Evolutionary conservation across 2,113 vertebrate species (phyloP), one percentile per base, ranked within the genome.

Genomic region (Tonatia bakeri): DNA sequence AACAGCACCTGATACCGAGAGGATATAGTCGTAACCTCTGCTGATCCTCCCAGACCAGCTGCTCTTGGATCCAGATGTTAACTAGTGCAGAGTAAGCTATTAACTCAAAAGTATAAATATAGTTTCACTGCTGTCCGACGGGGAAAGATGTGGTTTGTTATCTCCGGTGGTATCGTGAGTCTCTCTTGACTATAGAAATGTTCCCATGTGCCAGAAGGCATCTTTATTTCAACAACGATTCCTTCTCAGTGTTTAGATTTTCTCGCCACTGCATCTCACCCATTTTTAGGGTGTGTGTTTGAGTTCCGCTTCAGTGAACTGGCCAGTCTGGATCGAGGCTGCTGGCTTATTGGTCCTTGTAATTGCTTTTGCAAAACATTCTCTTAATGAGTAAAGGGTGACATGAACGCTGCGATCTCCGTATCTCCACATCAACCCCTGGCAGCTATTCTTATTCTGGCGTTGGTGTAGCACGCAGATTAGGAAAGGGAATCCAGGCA

Each of bases 1-100:
- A 91, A 38, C 33, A 93, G 33, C 96, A 96, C 95, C 96, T 98
- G 97, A 94, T 96, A 93, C 96, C 85, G 2, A 52, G 36, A 54
- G 87, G 80, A 19, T 82, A 40, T 16, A 95, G 83, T 22, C 1
- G 4, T 85, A 67, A 87, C 85, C 14, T 82, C 87, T 73, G 82
- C 70, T 95, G 10, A 4, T 87, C 22, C 33, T 11, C 91, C 76
- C 38, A 93, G 90, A 94, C n/a, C 56, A 84, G 76, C n/a, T 93
- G 75, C 40, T 2, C 82, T 81, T 67, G 70, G 87, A 70, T 77
- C 24, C 67, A 75, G 88, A 95, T 97, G 33, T 38, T 97, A 72
- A 82, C 82, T 77, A 7, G 59, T 96, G 64, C 92, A 33, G 96
- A 95, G n/a, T 33, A 96, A 85, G 67, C n/a, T 20, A 4, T 96